Evolutionary conservation across 2,797 vertebrate genomes (phyloP).

Genomic region (Phataginus tetradactyla): DNA sequence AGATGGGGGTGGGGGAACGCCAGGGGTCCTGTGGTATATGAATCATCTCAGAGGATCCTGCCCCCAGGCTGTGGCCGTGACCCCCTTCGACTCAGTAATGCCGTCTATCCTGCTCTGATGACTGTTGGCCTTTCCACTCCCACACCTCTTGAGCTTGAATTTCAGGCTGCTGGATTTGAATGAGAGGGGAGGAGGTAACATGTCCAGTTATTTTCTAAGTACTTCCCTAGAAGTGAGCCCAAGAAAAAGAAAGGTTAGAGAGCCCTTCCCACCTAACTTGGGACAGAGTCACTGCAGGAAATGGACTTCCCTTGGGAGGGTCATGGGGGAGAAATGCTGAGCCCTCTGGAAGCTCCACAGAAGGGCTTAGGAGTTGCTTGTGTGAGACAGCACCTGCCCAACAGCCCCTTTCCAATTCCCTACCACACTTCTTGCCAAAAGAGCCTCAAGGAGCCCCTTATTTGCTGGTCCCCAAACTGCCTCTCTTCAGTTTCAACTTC

Average conservation of each 20-base stretch:
- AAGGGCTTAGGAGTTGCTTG: not conserved
- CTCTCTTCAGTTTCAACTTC: not conserved
- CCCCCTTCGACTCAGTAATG: not conserved
- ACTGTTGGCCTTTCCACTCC: not conserved
- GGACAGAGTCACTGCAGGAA: not conserved
- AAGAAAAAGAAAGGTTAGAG: not conserved
- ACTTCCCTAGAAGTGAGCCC: not conserved
- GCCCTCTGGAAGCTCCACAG: not conserved
- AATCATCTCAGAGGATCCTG: not conserved
- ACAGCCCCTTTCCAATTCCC: not conserved
- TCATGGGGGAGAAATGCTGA: not conserved
- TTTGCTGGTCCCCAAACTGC: not conserved
- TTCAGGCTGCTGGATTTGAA: not conserved
- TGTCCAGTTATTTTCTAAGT: not conserved
- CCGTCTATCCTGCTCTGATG: not conserved
- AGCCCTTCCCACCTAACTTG: not conserved
- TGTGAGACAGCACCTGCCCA: not conserved
- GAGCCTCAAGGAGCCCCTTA: not conserved
- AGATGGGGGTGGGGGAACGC: not conserved
- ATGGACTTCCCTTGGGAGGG: not conserved
- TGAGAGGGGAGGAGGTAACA: not conserved
- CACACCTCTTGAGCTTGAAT: not conserved
- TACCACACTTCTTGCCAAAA: not conserved
- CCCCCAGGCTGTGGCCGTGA: not conserved
- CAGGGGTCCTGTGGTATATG: fast-evolving